These are phyloP conservation scores for Bugula neritina DNA, from an alignment of 2,888 invertebrate genomes.

Conservation along the genomic window DNA sequence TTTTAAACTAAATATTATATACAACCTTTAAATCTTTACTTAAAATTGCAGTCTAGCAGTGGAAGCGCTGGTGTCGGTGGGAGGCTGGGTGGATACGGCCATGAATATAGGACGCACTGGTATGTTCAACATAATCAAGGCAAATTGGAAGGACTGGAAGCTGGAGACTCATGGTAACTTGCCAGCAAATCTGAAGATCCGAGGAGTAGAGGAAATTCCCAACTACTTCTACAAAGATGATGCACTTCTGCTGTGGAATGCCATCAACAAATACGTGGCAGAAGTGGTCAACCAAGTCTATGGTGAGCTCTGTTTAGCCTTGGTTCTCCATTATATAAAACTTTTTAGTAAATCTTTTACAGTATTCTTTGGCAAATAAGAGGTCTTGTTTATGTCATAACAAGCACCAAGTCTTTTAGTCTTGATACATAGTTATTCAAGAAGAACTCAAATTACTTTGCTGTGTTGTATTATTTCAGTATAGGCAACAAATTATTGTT, in stretches of 20 bases:
- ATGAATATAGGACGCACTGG: constrained; percentile 43
- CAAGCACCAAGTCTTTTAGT: too few species aligned
- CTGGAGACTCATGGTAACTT: constrained; percentile 36
- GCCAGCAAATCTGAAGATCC: constrained; percentile 35
- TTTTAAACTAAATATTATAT: too few species aligned
- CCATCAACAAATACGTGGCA: constrained; percentile 37
- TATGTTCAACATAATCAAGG: constrained; percentile 41
- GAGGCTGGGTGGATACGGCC: constrained; percentile 45
- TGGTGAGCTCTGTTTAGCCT: constrained; percentile 28
- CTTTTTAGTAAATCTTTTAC: too few species aligned
- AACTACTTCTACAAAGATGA: constrained; percentile 39
- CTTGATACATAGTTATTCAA: too few species aligned
- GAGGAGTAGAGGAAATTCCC: constrained; percentile 30
- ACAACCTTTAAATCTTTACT: background rate
- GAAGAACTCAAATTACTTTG: too few species aligned
- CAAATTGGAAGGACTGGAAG: constrained; percentile 36
- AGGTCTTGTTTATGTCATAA: too few species aligned
- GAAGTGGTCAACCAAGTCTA: constrained; percentile 1
- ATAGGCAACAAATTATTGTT: too few species aligned
- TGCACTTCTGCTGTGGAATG: constrained; percentile 37
- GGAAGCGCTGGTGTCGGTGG: constrained; percentile 23
- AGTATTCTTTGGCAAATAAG: too few species aligned
- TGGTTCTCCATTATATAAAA: too few species aligned
- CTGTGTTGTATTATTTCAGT: too few species aligned
- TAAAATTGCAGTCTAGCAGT: background rate